Conservation (phyloP, 2,113 vertebrate species). For the Polypterus senegalus region DNA sequence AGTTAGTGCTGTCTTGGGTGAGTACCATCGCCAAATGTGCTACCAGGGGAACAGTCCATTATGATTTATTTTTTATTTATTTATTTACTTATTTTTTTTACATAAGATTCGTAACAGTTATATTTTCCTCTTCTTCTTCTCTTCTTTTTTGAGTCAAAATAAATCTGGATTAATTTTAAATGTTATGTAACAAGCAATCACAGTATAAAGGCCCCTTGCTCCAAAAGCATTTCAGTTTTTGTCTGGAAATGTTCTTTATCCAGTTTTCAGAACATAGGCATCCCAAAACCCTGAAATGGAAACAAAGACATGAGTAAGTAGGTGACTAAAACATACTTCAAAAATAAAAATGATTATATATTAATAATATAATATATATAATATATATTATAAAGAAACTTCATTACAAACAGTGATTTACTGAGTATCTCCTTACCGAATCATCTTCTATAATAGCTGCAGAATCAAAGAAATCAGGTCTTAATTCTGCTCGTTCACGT, state of each 20-base stretch:
- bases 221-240: conserved; percentile 71
- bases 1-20: not conserved
- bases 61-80: not conserved
- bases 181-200: conserved; percentile 56
- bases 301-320: conserved; percentile 22
- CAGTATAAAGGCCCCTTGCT: conserved; percentile 88
- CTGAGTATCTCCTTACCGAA: conserved; percentile 60
- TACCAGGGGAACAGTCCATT: conserved; percentile 6
- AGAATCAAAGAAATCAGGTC: conserved; percentile 98
- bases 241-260: conserved; percentile 51
- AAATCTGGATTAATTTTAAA: not conserved
- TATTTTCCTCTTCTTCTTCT: conserved; percentile 32
- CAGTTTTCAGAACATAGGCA: conserved; percentile 94
- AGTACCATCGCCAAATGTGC: not conserved
- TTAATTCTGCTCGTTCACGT: conserved; percentile 86
- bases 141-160: conserved; percentile 29
- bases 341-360: no score
- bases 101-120: not conserved
- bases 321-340: no score
- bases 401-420: not conserved
- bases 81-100: not conserved
- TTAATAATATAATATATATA: no score
- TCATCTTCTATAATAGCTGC: conserved; percentile 98
- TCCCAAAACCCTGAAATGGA: conserved; percentile 77
- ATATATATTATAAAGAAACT: no score